Evolutionary conservation across 35 echinoderm and acorn worm species (phyloP).

Genomic region (Patiria miniata): DNA sequence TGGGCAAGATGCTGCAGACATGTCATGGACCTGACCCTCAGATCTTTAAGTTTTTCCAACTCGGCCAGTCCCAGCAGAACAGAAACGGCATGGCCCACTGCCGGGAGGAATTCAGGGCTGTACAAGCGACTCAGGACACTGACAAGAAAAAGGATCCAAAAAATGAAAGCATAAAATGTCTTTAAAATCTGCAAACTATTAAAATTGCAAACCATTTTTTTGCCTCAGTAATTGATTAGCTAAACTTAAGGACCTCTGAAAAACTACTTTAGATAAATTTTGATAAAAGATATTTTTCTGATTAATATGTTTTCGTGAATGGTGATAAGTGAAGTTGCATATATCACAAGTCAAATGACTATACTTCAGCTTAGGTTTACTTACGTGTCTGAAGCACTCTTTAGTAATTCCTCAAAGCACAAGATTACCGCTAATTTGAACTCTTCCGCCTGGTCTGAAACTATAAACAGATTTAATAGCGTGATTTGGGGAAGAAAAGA

Average conservation of each 20-base stretch:
- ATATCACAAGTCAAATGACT: too few relatives aligned
- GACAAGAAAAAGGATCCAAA: constrained; percentile 9
- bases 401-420: constrained; percentile 55
- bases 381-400: constrained; percentile 54
- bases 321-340: too few relatives aligned
- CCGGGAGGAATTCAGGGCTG: constrained; percentile 51
- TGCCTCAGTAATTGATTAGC: background rate
- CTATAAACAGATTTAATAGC: constrained; percentile 54
- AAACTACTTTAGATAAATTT: background rate
- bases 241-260: background rate
- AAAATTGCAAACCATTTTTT: background rate
- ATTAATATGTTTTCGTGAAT: too few relatives aligned
- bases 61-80: constrained; percentile 65
- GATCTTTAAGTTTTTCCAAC: constrained; percentile 63
- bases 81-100: constrained; percentile 72
- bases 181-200: background rate
- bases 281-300: too few relatives aligned
- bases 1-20: constrained; percentile 58
- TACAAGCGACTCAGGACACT: constrained; percentile 58
- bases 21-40: constrained; percentile 60
- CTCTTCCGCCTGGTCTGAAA: constrained; percentile 57
- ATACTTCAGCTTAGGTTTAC: constrained; percentile 22
- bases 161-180: background rate
- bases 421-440: constrained; percentile 63
- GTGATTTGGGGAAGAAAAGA: background rate